Evolutionary conservation across 35 echinoderm and acorn worm genomes (phyloP).

Genomic region (Heliocidaris tuberculata): DNA sequence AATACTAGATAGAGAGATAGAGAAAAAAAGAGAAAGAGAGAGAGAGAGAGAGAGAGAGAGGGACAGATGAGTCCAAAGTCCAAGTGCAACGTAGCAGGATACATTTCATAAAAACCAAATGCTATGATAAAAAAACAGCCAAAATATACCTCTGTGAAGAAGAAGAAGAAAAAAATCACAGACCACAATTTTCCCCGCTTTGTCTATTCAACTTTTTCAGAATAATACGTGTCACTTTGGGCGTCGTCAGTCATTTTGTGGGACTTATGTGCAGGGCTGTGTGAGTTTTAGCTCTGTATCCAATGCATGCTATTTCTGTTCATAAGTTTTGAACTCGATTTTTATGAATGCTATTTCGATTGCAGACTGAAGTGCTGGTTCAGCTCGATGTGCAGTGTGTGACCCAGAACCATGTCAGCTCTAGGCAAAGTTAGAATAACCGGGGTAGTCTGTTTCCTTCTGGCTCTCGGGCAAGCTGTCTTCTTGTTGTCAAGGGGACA

Average conservation of each 20-base stretch:
- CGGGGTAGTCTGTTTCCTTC: not conserved
- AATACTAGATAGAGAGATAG: not conserved
- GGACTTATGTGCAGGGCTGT: not conserved
- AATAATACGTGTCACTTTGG: not conserved
- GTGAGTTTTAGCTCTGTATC: not conserved
- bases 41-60: not conserved
- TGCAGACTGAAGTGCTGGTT: not conserved
- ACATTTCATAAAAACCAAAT: not conserved
- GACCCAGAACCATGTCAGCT: not conserved
- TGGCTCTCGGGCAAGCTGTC: not conserved
- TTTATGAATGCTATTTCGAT: not conserved
- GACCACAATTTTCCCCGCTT: not conserved
- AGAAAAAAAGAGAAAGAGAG: not conserved
- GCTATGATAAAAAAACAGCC: not conserved
- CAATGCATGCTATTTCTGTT: not conserved
- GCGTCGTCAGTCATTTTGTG: not conserved
- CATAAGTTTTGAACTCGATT: not conserved
- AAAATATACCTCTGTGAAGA: not conserved
- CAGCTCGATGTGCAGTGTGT: not conserved
- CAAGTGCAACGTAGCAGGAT: not conserved
- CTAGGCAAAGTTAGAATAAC: not conserved
- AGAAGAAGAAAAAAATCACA: too few relatives aligned
- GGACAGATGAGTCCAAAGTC: not conserved
- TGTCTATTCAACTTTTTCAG: not conserved
- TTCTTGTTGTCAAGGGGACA: slow-evolving; percentile 6